Base-by-base conservation (phyloP, 2,888 invertebrate genomes). In the Chesias legatella region DNA sequence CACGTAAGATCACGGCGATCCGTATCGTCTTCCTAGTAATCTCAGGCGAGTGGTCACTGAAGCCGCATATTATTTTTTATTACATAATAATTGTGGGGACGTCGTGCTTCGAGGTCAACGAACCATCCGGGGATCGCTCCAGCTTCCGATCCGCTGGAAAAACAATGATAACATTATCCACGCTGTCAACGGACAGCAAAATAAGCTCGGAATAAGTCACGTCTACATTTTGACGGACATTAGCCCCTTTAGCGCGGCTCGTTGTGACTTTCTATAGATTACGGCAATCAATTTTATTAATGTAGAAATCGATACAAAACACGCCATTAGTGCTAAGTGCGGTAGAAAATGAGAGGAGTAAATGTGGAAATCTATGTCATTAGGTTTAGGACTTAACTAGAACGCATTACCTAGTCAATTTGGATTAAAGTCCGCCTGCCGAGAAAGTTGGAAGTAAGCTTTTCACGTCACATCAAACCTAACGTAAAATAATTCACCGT, bases 51-150 rank as follows among this genome's bases (percentile, higher is more conserved):
- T 49, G 54, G 62, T 69, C 70, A 71, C 68, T 51, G 62, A 66
- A 65, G 63, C 64, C 63, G 58, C 62, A 58, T 65, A 70, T 69
- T 68, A 69, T 73, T 74, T 74, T 76, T 73, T 78, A 77, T 79
- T 75, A 74, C 68, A 69, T 74, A 73, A 74, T 72, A 77, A 75
- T 75, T 72, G 72, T 67, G 63, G 55, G 59, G 67, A 66, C 67
- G 67, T 69, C 71, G 73, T 67, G 69, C 64, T 58, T 55, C 47
- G 57, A 71, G 76, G 78, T 77, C 79, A 66, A 43, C 60, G 73
- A 17, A 77, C 72, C 71, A 58, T 38, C 43, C 44, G 60, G 63
- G 71, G 70, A 68, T 66, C 53, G 51, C 61, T 68, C 60, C 66
- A 65, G 60, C 59, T 64, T 51, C 52, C 52, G 50, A 45, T 52